Evolutionary conservation across 2,113 vertebrate species (phyloP).

Genomic region (Lamprologus callipterus): DNA sequence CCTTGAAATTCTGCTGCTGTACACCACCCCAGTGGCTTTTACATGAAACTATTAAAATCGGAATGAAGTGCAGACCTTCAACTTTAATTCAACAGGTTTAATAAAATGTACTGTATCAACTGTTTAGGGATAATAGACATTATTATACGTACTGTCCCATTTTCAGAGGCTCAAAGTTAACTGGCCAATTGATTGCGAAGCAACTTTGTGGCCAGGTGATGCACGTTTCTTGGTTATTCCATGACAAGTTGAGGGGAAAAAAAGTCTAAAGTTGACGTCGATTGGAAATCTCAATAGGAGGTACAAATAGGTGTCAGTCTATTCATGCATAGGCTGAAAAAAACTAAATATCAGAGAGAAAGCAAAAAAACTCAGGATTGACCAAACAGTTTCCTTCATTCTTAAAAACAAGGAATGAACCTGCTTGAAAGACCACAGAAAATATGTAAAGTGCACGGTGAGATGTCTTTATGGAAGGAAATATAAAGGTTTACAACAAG

Average conservation of each 20-base stretch:
- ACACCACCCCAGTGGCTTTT: not conserved
- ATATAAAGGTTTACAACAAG: not conserved
- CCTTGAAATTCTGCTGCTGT: not conserved
- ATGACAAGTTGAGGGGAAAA: not conserved
- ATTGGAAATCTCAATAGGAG: not conserved
- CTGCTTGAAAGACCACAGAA: not conserved
- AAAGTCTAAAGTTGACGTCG: not conserved
- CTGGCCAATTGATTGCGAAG: not conserved
- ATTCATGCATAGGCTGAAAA: not conserved
- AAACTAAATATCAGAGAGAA: not conserved
- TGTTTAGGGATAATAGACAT: not conserved
- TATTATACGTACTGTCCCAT: not conserved
- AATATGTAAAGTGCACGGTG: not conserved
- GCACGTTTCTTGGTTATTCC: not conserved
- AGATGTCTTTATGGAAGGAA: not conserved
- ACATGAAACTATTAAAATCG: not conserved
- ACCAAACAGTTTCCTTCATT: not conserved
- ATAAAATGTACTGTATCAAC: not conserved
- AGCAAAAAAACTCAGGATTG: not conserved
- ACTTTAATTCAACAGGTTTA: not conserved
- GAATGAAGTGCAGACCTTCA: not conserved
- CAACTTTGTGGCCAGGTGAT: not conserved
- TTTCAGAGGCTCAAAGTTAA: not conserved
- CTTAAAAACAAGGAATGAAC: not conserved
- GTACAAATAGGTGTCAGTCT: not conserved